These are phyloP conservation scores for rat (Rattus norvegicus) DNA, from an alignment of 2,113 vertebrate species.

Conservation along the genomic window GRCr8 NC_086026.1:34568001-34568500, in stretches of 20 bases:
- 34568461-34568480: neutral
- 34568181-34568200: neutral
- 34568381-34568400: neutral
- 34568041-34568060: constrained; percentile 41
- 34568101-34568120: neutral
- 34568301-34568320: neutral
- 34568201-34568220: neutral
- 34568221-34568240: neutral
- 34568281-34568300: neutral
- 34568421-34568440: neutral
- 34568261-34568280: neutral
- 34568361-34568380: neutral
- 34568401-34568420: neutral
- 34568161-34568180: neutral
- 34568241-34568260: neutral
- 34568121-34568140: neutral
- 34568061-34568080: neutral
- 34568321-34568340: constrained; percentile 7
- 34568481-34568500: constrained; percentile 28
- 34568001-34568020: neutral
- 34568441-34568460: neutral
- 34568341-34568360: constrained; percentile 32
- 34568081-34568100: neutral
- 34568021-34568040: neutral
- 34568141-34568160: neutral